Percentiles rank a stretch among this genome's conserved stretches.
Evolutionary conservation across 2,888 invertebrate species (phyloP).

Genomic region (Cryptophagus acutangulus): DNA sequence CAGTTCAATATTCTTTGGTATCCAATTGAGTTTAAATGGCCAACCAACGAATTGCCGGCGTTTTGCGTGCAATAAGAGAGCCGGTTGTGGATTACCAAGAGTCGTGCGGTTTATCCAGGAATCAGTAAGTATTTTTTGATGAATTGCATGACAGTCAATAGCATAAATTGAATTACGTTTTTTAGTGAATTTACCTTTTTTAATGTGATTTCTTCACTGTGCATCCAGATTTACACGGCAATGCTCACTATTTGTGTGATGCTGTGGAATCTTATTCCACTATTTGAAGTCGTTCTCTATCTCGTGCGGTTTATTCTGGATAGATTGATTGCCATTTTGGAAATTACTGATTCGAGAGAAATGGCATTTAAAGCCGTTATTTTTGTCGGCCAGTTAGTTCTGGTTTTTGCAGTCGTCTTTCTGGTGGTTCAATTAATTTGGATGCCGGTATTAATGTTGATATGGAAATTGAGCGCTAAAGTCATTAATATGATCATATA

Average conservation of each 20-base stretch:
- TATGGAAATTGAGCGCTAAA: conserved; percentile 28
- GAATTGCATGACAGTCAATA: too few species aligned
- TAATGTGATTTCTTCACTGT: conserved; percentile 37
- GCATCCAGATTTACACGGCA: conserved; percentile 39
- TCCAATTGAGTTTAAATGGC: too few species aligned
- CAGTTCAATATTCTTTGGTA: too few species aligned
- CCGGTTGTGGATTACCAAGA: too few species aligned
- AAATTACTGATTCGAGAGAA: conserved; percentile 34
- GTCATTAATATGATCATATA: conserved; percentile 33
- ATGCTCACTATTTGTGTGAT: conserved; percentile 38
- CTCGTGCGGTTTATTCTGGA: conserved; percentile 41
- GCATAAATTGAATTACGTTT: too few species aligned
- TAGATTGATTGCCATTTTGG: conserved; percentile 41
- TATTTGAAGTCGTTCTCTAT: conserved; percentile 37
- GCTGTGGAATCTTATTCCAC: conserved; percentile 37
- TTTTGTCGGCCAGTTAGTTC: conserved; percentile 38
- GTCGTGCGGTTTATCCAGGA: too few species aligned
- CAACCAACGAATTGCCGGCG: too few species aligned
- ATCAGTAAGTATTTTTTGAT: too few species aligned
- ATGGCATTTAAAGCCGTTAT: conserved; percentile 35
- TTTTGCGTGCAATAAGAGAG: too few species aligned
- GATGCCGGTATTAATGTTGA: conserved; percentile 37
- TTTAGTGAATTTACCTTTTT: conserved; percentile 41
- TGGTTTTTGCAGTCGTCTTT: conserved; percentile 38
- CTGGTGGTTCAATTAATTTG: conserved; percentile 40